Percentiles rank a stretch among this genome's conserved stretches.
These are phyloP conservation scores for Mythimna loreyi DNA, from an alignment of 2,888 invertebrate species.

Conservation along the genomic window DNA sequence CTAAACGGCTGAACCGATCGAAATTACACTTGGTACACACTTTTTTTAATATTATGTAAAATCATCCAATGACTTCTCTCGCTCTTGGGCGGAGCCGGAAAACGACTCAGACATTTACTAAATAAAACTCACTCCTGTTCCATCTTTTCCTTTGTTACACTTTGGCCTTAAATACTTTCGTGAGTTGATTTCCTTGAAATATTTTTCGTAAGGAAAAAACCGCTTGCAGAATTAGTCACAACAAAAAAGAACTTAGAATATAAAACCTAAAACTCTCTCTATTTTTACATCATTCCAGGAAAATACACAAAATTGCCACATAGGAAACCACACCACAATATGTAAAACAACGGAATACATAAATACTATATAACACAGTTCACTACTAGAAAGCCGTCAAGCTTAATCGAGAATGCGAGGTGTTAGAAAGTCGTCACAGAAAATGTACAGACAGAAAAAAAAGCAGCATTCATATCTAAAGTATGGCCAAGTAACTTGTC, in stretches of 20 bases:
- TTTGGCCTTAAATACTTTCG: too few species aligned
- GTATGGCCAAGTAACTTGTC: too few species aligned
- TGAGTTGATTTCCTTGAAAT: too few species aligned
- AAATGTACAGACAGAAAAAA: constrained; percentile 29
- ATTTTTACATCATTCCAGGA: background rate
- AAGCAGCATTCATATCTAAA: background rate
- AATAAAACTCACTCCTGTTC: too few species aligned
- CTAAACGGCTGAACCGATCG: background rate
- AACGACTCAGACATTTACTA: too few species aligned
- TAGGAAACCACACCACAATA: constrained; percentile 1
- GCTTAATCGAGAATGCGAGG: background rate
- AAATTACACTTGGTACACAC: background rate
- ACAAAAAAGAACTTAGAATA: too few species aligned
- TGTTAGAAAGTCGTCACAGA: constrained; percentile 2
- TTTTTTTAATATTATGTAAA: too few species aligned
- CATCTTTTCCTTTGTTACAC: too few species aligned
- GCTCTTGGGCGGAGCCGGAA: too few species aligned
- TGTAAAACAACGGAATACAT: background rate
- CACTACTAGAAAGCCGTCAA: constrained; percentile 18
- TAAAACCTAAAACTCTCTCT: background rate
- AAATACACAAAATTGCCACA: background rate
- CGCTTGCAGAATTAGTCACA: too few species aligned
- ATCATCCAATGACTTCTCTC: too few species aligned
- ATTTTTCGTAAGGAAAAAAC: too few species aligned
- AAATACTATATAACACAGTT: background rate